Base-by-base conservation (phyloP, 2,888 invertebrate species). In the Monoplex corrugatus region DNA sequence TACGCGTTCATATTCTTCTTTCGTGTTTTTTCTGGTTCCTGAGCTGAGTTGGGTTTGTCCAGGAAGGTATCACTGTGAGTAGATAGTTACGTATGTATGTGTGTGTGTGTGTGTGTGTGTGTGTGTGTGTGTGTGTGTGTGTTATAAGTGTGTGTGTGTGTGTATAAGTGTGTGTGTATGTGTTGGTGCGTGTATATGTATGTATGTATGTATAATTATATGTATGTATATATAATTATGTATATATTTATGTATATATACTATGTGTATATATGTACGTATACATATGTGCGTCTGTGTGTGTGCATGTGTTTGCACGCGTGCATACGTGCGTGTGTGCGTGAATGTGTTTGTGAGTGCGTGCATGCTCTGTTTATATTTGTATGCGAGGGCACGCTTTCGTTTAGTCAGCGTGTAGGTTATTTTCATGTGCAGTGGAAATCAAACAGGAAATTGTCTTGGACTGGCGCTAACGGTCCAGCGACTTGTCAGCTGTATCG, bases 41-140 rank as follows among this genome's bases (percentile, higher is more conserved):
- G n/a, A n/a, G n/a, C n/a, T n/a, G n/a, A n/a, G n/a, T n/a, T n/a
- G n/a, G n/a, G n/a, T n/a, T n/a, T n/a, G n/a, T n/a, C n/a, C n/a
- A n/a, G n/a, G n/a, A n/a, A n/a, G n/a, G n/a, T n/a, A n/a, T n/a
- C n/a, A n/a, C n/a, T n/a, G n/a, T n/a, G n/a, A n/a, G n/a, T n/a
- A n/a, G n/a, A n/a, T 23, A 57, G 13, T 10, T 57, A 23, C 23
- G 57, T 57, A 23, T 75, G 32, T 75, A 32, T 75, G 75, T 75
- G 75, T 75, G 75, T 23, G 75, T 28, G 75, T 75, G 75, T 23
- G 75, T 75, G 32, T 23, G 75, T 75, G 75, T 23, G 75, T 75
- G 75, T n/a, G 13, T 75, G 10, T 28, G 28, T 28, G 72, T 28
- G 72, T 28, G 72, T 28, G 75, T 75, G 75, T 75, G 75, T 75